Percentiles rank a stretch among this genome's conserved stretches.
These are phyloP conservation scores for Eupelmus urozonus DNA, from an alignment of 2,888 invertebrate genomes.

Conservation along the genomic window DNA sequence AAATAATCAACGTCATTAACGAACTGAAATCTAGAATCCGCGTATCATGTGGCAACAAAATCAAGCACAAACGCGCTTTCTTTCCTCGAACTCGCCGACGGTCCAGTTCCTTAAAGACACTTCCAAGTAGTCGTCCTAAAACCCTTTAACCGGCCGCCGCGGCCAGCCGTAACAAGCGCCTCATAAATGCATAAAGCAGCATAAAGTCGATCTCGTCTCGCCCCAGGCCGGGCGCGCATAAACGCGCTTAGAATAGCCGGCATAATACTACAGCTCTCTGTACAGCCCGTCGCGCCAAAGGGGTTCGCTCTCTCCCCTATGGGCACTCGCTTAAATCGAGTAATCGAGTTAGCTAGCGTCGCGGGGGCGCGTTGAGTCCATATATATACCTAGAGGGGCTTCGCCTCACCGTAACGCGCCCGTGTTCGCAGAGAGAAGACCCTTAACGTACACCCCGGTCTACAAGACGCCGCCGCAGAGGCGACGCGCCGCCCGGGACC, in stretches of 20 bases:
- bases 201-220: slow-evolving; percentile 9
- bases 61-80: no score
- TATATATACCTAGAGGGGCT: slow-evolving; percentile 21
- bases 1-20: no score
- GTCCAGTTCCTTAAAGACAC: neutral
- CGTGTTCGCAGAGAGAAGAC: slow-evolving; percentile 73
- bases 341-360: slow-evolving; percentile 65
- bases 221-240: neutral
- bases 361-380: no score
- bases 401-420: slow-evolving; percentile 53
- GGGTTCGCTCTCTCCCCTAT: slow-evolving; percentile 12
- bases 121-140: neutral
- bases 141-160: no score
- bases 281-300: no score
- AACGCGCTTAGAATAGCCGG: no score
- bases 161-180: no score
- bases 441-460: slow-evolving; percentile 73
- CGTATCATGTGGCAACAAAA: no score
- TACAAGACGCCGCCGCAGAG: slow-evolving; percentile 75
- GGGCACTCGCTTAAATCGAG: slow-evolving; percentile 61
- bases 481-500: slow-evolving; percentile 68
- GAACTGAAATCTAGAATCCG: no score
- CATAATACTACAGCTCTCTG: no score
- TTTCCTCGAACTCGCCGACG: no score
- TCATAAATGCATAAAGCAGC: slow-evolving; percentile 23